Base-by-base conservation (phyloP, 2,113 vertebrate species). In the Gorsachius goisagi region DNA sequence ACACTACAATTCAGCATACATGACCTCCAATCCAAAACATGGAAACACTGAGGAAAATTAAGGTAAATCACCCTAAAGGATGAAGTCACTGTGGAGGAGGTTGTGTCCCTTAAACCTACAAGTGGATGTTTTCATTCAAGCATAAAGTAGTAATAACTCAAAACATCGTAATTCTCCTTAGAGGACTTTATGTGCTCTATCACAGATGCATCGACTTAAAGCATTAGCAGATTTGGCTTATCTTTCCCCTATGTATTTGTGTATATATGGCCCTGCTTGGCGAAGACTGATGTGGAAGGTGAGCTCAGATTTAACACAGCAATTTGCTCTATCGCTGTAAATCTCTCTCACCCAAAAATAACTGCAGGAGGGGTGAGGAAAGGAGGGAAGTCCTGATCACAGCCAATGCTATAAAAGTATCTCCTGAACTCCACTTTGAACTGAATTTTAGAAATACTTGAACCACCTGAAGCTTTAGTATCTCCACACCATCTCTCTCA, bases 101-200 rank as follows among this genome's bases (percentile, higher is more conserved):
- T 53, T 93, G 77, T 59, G 77, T 88, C 62, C 91, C 94, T 75
- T 88, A 91, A 81, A 89, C 89, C 2, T 2, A 45, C 69, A 82
- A 68, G 94, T n/a, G 59, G 91, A 79, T 79, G 89, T 66, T 85
- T 95, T 90, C 91, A 85, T 69, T 95, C 78, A 94, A 80, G 88
- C 88, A 71, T 58, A 33, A 95, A 90, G 55, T 4, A 89, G 81
- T 80, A 55, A 11, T 96, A 93, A 95, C 39, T 94, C 89, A 82
- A 71, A 85, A 69, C 41, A 53, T 24, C 6, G 0, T 79, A 93
- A 85, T 83, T 94, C 88, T 91, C 81, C 82, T 88, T 15, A 66
- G 81, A 78, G 87, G 74, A 93, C 90, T 96, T 96, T 93, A 90
- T 80, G 81, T 95, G 88, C 82, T 91, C 45, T 80, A 83, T 89